Evolutionary conservation across 2,888 invertebrate species (phyloP).

Genomic region (Polydrusus tereticollis): DNA sequence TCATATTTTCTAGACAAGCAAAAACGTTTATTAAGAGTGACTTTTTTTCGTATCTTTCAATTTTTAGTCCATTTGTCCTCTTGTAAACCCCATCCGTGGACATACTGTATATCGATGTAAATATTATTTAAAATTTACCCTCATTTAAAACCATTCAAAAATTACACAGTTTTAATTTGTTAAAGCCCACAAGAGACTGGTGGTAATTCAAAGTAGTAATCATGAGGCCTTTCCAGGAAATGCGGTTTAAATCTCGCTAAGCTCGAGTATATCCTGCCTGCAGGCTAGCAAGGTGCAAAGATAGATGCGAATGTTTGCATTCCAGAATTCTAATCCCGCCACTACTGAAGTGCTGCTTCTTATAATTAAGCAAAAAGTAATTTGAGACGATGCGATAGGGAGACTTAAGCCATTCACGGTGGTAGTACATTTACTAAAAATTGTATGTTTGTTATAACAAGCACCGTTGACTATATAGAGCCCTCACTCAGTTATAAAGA

Average conservation of each 20-base stretch:
- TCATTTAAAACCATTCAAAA: not conserved
- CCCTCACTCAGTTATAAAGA: no score
- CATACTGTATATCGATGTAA: no score
- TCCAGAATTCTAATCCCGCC: conserved; percentile 34
- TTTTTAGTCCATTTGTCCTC: no score
- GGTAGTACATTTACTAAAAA: not conserved
- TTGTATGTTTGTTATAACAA: no score
- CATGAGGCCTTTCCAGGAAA: conserved; percentile 4
- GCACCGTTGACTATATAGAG: no score
- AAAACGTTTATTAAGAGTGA: no score
- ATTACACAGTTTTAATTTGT: not conserved
- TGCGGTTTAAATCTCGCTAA: conserved; percentile 20
- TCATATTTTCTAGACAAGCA: no score
- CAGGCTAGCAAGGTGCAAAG: conserved; percentile 28
- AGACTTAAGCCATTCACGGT: conserved; percentile 9
- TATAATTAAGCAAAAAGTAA: conserved; percentile 46
- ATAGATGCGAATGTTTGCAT: conserved; percentile 40
- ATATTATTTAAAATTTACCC: no score
- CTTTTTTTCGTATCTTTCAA: no score
- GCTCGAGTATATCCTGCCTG: conserved; percentile 23
- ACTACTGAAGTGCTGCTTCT: conserved; percentile 27
- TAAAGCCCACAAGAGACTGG: conserved; percentile 3
- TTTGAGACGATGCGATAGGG: conserved; percentile 28
- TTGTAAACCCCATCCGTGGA: no score
- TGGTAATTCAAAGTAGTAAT: conserved; percentile 9